Base-by-base conservation (phyloP, 2,797 vertebrate species). In the Australoheros facetus region DNA sequence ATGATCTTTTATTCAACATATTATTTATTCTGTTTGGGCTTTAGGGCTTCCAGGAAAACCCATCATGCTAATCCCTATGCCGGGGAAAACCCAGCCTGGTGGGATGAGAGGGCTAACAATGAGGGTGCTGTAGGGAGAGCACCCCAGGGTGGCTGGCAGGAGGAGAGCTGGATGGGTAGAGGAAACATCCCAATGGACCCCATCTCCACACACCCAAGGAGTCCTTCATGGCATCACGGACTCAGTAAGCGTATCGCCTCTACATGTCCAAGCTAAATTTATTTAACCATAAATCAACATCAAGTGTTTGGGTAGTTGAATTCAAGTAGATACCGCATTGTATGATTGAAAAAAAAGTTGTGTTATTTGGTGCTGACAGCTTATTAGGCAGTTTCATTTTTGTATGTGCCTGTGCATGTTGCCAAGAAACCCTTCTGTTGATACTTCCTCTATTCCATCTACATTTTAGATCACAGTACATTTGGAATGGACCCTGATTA, bases 61-160 rank as follows among this genome's bases (percentile, higher is more conserved):
- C 85, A 56, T 37, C 91, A 95, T 72, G 58, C 88, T 16, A 95
- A 95, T 83, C 94, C 94, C 1, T 96, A 95, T 21, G 85, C 87
- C 17, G 51, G 75, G 56, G 79, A 85, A 14, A 72, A 77, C 28
- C 59, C 56, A 5, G 45, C 51, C 55, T 23, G 84, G 85, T 69
- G 21, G 70, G 76, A 53, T 6, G 77, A 74, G 8, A 59, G 82
- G 42, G 17, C 57, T 12, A 81, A 73, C 39, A 76, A 30, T 28
- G 76, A 23, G 56, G 75, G 56, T 11, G 75, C 45, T 55, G 16
- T n/a, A 2, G 78, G 2, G 23, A 78, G 77, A 57, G 79, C 30
- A 21, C 77, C 88, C 0, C 75, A 82, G 86, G 84, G 79, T 11
- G 86, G 86, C 26, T 84, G 87, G 81, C 89, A 83, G 66, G 86